Percentiles rank a stretch among this genome's conserved stretches.
Evolutionary conservation across 2,888 invertebrate species (phyloP).

Genomic region (Amiota minor): DNA sequence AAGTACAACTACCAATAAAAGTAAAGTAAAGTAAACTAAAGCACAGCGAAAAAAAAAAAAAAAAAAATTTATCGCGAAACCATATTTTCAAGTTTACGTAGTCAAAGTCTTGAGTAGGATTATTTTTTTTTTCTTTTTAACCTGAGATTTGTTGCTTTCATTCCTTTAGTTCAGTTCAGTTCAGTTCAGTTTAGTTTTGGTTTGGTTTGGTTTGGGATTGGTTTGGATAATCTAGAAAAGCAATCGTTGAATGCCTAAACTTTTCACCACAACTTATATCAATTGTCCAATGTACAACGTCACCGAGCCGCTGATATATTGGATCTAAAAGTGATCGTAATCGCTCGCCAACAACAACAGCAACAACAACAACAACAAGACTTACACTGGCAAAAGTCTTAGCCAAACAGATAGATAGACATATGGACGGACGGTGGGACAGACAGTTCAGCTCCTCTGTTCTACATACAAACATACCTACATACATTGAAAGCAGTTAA

Average conservation of each 20-base stretch:
- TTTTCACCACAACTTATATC: constrained; percentile 70
- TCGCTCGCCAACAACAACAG: constrained; percentile 51
- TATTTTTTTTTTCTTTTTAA: not conserved
- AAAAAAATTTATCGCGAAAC: constrained; percentile 7
- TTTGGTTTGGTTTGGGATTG: constrained; percentile 36
- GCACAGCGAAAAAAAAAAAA: not conserved
- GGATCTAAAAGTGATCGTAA: constrained; percentile 70
- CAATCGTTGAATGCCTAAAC: constrained; percentile 70
- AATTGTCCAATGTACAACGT: constrained; percentile 70
- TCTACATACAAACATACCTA: not conserved
- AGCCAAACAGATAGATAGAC: constrained; percentile 22
- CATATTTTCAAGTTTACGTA: constrained; percentile 29
- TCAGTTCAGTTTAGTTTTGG: not conserved
- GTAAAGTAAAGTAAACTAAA: not conserved
- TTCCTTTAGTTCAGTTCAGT: not conserved
- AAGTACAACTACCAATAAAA: not conserved
- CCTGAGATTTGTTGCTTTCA: constrained; percentile 20
- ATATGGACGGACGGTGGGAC: constrained; percentile 19
- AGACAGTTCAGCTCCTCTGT: constrained; percentile 12
- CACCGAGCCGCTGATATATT: constrained; percentile 69
- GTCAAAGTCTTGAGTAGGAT: not conserved
- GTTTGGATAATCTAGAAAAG: constrained; percentile 67
- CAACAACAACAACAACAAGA: constrained; percentile 42
- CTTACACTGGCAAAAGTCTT: constrained; percentile 15
- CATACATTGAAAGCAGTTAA: constrained; percentile 47